Evolutionary conservation across 2,113 vertebrate genomes (phyloP).

Genomic region (Microcebus jonahi): DNA sequence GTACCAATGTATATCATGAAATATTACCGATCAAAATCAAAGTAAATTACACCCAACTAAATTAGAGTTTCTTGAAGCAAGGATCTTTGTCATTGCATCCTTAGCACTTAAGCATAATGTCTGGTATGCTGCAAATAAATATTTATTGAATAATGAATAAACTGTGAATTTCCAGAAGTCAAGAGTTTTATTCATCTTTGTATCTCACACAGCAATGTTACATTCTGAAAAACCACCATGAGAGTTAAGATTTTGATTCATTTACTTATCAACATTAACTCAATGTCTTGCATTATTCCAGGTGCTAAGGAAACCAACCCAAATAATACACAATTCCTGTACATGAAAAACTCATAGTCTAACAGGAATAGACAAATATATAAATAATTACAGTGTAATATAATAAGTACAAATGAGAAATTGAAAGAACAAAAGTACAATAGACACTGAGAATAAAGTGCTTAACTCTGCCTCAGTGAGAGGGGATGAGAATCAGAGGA

Average conservation of each 20-base stretch:
- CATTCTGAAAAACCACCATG: conserved; percentile 13
- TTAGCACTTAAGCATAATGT: conserved; percentile 20
- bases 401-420: conserved; percentile 26
- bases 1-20: conserved; percentile 18
- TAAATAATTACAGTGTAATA: background rate
- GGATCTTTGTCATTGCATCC: background rate
- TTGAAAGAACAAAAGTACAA: background rate
- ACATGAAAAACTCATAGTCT: conserved; percentile 20
- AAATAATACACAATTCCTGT: conserved; percentile 18
- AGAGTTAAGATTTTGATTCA: conserved; percentile 32
- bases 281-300: conserved; percentile 42
- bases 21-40: conserved; percentile 35
- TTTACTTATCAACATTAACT: conserved; percentile 40
- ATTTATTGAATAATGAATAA: conserved; percentile 52
- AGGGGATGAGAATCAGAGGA: background rate
- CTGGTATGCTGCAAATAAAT: background rate
- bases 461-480: background rate
- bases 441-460: background rate
- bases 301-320: conserved; percentile 33
- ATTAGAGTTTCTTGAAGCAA: conserved; percentile 24
- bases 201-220: conserved; percentile 24
- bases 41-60: background rate
- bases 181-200: conserved; percentile 34
- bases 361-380: background rate
- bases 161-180: background rate